phyloP scores from a whole-genome alignment of 1,140 invertebrate genomes.

The Tetraneura akinire region DNA sequence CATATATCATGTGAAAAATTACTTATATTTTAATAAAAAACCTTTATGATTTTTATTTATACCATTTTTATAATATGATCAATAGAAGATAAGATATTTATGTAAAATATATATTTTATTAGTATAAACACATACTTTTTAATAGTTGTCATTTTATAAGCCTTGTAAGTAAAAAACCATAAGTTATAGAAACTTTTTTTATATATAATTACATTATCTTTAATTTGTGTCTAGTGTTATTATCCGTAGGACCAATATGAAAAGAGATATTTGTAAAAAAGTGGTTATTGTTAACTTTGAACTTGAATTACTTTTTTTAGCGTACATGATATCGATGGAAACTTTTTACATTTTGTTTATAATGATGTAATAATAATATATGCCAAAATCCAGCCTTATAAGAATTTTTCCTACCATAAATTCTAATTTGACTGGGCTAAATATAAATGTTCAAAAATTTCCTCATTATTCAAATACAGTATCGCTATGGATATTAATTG shows the following conservation, averaged over 20 bases:
- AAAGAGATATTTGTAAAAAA: background rate
- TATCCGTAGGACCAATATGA: background rate
- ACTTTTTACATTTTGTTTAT: background rate
- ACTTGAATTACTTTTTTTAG: background rate
- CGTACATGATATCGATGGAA: background rate
- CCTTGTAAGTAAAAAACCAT: background rate
- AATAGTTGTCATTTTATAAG: background rate
- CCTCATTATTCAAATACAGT: too few relatives aligned
- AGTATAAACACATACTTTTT: background rate
- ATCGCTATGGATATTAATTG: too few relatives aligned
- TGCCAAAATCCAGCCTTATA: background rate
- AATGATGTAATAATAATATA: background rate
- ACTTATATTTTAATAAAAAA: background rate
- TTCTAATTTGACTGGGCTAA: conserved; percentile 8
- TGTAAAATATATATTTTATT: background rate
- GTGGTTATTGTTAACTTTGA: background rate
- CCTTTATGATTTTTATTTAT: background rate
- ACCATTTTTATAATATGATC: background rate
- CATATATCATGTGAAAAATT: background rate
- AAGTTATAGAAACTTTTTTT: background rate
- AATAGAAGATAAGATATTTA: background rate
- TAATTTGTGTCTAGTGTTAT: background rate
- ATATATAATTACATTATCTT: background rate
- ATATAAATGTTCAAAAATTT: too few relatives aligned
- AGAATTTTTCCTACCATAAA: background rate